Conservation (phyloP, 2,113 vertebrate species). For the Nestor notabilis region DNA sequence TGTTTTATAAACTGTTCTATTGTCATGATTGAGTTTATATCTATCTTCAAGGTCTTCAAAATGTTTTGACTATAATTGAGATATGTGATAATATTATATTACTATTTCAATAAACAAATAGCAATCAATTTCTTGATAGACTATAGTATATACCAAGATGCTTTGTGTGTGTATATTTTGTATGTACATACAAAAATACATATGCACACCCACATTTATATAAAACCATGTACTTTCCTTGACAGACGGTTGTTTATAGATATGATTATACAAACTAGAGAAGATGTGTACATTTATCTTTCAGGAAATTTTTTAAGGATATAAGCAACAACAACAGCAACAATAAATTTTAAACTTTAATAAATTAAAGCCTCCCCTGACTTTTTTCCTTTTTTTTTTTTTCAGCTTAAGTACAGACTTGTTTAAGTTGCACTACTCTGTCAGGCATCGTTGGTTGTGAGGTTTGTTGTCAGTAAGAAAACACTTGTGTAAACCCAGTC, state of each 20-base stretch:
- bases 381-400: neutral
- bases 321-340: neutral
- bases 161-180: neutral
- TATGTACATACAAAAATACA: neutral
- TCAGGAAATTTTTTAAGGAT: neutral
- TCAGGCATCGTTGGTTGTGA: neutral
- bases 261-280: neutral
- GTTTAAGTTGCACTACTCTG: neutral
- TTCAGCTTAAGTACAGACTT: neutral
- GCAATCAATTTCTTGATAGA: neutral
- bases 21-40: neutral
- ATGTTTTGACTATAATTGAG: neutral
- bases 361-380: neutral
- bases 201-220: neutral
- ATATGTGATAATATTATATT: neutral
- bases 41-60: neutral
- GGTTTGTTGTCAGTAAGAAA: neutral
- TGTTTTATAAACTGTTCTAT: neutral
- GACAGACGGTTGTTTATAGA: neutral
- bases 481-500: neutral
- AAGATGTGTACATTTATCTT: neutral
- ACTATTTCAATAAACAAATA: neutral
- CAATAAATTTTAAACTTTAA: neutral
- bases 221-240: neutral
- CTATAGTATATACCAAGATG: neutral